Conservation (phyloP, 2,888 invertebrate genomes). For the Melinaea menophilus region DNA sequence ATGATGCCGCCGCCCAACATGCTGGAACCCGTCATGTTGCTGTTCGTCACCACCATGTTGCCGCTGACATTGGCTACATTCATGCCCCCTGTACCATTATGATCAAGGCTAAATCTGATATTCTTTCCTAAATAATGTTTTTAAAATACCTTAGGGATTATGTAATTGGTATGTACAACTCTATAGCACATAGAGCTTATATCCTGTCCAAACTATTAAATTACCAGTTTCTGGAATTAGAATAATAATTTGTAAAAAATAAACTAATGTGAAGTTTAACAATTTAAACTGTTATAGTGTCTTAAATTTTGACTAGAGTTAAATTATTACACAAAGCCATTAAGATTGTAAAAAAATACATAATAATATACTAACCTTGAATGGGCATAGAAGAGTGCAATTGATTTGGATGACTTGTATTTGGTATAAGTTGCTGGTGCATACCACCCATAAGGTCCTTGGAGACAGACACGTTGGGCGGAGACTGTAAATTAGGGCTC, state of each 20-base stretch:
- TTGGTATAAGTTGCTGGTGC: slow-evolving; percentile 85
- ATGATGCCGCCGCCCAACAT: slow-evolving; percentile 86
- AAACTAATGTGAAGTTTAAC: no score
- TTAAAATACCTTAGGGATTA: not conserved
- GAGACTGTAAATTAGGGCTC: slow-evolving; percentile 90
- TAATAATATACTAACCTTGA: slow-evolving; percentile 73
- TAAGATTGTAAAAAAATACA: slow-evolving; percentile 1
- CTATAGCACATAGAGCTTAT: no score
- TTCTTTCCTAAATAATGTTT: not conserved
- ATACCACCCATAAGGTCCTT: slow-evolving; percentile 86
- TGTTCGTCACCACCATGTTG: slow-evolving; percentile 89
- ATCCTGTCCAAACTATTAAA: no score
- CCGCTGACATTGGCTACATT: slow-evolving; percentile 81
- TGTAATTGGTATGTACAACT: not conserved
- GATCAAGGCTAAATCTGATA: not conserved
- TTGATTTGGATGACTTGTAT: slow-evolving; percentile 83
- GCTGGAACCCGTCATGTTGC: slow-evolving; percentile 83
- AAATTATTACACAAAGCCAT: no score
- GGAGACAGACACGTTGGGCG: slow-evolving; percentile 88
- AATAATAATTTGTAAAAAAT: no score
- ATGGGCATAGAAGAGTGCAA: slow-evolving; percentile 80
- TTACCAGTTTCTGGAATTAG: no score
- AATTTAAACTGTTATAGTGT: no score
- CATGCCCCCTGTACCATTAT: slow-evolving; percentile 73
- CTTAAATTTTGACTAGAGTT: no score